phyloP scores from a whole-genome alignment of 2,888 invertebrate genomes.

The Melanargia galathea region DNA sequence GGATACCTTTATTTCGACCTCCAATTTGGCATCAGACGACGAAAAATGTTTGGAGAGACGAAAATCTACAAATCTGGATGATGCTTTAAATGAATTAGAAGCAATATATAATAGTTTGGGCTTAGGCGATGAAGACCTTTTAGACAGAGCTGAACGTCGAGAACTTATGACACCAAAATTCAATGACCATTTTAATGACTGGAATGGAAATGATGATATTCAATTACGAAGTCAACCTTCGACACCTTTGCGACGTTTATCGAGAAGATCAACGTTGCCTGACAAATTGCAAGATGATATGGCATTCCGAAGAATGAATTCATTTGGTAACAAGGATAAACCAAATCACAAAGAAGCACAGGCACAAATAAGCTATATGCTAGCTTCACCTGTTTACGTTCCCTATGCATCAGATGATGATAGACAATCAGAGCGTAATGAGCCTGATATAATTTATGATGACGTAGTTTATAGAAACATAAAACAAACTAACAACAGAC shows the following conservation, averaged over 20 bases:
- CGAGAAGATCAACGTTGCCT: slow-evolving; percentile 79
- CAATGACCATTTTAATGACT: slow-evolving; percentile 74
- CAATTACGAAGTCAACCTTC: slow-evolving; percentile 74
- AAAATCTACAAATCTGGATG: slow-evolving; percentile 91
- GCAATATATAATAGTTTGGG: slow-evolving; percentile 94
- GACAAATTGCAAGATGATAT: slow-evolving; percentile 90
- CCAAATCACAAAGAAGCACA: slow-evolving; percentile 66
- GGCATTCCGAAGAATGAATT: slow-evolving; percentile 88
- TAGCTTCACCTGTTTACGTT: slow-evolving; percentile 85
- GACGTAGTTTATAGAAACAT: slow-evolving; percentile 92
- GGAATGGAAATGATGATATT: slow-evolving; percentile 78
- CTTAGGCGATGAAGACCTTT: slow-evolving; percentile 90
- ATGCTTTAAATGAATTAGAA: slow-evolving; percentile 94
- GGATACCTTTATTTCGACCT: slow-evolving; percentile 65
- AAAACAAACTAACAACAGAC: slow-evolving; percentile 87
- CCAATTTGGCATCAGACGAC: slow-evolving; percentile 71
- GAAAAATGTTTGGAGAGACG: slow-evolving; percentile 78
- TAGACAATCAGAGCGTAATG: slow-evolving; percentile 83
- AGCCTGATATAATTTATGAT: slow-evolving; percentile 91
- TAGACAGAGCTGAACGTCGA: slow-evolving; percentile 90
- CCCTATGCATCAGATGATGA: slow-evolving; percentile 76
- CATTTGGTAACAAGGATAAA: slow-evolving; percentile 75
- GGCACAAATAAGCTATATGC: slow-evolving; percentile 85
- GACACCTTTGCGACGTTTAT: slow-evolving; percentile 68
- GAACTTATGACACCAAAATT: slow-evolving; percentile 83